Percentiles rank a stretch among this genome's conserved stretches.
Evolutionary conservation across 2,888 invertebrate genomes (phyloP).

Genomic region (Chrysina gloriosa): DNA sequence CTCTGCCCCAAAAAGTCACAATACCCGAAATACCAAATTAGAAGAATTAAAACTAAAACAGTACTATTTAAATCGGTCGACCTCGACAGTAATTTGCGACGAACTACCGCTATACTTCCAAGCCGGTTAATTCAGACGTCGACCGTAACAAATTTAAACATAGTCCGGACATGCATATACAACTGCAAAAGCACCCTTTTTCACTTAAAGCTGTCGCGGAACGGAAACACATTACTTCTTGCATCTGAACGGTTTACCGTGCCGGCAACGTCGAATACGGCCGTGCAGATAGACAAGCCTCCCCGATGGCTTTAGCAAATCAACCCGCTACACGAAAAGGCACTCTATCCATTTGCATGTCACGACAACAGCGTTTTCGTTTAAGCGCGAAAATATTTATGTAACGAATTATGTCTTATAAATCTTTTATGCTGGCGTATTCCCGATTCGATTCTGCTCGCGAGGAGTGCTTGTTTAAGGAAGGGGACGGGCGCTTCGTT

Average conservation of each 20-base stretch:
- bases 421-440: constrained; percentile 14
- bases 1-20: too few species aligned
- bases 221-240: constrained; percentile 1
- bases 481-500: too few species aligned
- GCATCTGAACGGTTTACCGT: constrained; percentile 2
- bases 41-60: too few species aligned
- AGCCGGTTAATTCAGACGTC: too few species aligned
- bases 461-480: background rate
- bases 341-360: constrained; percentile 41
- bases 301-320: background rate
- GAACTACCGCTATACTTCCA: too few species aligned
- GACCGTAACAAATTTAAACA: too few species aligned
- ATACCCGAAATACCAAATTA: too few species aligned
- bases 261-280: constrained; percentile 3
- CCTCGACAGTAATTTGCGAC: too few species aligned
- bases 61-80: too few species aligned
- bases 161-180: background rate
- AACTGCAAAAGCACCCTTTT: constrained; percentile 14
- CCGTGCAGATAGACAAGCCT: background rate
- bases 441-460: background rate
- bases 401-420: constrained; percentile 30
- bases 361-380: constrained; percentile 28
- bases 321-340: constrained; percentile 35
- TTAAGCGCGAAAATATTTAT: constrained; percentile 41
- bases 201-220: background rate